phyloP scores from a whole-genome alignment of 2,797 vertebrate species.

The Myripristis murdjan region DNA sequence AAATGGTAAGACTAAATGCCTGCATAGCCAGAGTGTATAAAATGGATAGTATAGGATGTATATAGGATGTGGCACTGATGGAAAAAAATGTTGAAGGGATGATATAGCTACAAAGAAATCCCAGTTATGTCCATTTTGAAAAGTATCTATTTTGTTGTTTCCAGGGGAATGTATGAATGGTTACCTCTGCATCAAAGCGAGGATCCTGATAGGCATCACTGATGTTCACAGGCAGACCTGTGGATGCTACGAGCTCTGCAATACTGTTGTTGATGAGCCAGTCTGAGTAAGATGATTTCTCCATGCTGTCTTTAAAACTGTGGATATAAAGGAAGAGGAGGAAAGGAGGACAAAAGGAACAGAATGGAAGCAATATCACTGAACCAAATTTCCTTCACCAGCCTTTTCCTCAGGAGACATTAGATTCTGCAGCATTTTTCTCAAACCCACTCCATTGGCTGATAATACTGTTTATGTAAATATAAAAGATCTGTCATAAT shows the following conservation, averaged over 20 bases:
- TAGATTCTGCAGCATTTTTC: not conserved
- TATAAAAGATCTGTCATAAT: not conserved
- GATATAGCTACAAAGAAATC: not conserved
- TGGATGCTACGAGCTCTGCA: slow-evolving; percentile 97
- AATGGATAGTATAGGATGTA: no score
- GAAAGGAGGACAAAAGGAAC: not conserved
- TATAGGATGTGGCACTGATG: no score
- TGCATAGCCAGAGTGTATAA: no score
- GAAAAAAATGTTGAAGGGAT: not conserved
- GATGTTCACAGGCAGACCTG: slow-evolving; percentile 97
- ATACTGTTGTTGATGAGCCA: slow-evolving; percentile 99
- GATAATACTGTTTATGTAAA: slow-evolving; percentile 4
- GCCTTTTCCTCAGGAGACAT: slow-evolving; percentile 1
- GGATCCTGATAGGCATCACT: slow-evolving; percentile 98
- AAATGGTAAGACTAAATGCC: not conserved
- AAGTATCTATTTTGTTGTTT: not conserved
- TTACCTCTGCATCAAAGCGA: slow-evolving; percentile 97
- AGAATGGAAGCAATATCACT: not conserved
- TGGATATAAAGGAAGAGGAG: slow-evolving; percentile 23
- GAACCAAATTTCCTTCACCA: not conserved
- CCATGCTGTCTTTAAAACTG: slow-evolving; percentile 96
- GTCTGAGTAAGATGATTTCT: slow-evolving; percentile 97
- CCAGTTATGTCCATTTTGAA: slow-evolving; percentile 17
- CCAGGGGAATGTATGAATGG: not conserved
- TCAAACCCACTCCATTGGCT: not conserved